These are phyloP conservation scores for Amphiprion percula DNA, from an alignment of 2,113 vertebrate genomes.

Conservation along the genomic window DNA sequence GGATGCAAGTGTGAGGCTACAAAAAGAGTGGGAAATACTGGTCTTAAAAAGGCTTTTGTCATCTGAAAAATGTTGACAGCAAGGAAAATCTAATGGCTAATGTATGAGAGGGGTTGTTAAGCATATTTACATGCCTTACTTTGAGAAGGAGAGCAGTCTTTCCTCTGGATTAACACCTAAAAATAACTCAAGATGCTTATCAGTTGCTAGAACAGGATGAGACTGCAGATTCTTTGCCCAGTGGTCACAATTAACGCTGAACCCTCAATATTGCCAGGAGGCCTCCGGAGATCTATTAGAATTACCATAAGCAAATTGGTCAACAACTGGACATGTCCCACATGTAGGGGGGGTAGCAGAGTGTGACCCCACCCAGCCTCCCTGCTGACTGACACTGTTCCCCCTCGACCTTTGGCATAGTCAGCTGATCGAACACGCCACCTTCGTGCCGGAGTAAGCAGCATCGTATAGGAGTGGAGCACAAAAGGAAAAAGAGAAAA, in stretches of 20 bases:
- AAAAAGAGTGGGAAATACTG: background rate
- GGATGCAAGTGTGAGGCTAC: background rate
- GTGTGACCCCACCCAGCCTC: slow-evolving; percentile 40
- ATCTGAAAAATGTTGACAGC: background rate
- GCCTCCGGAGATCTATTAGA: slow-evolving; percentile 68
- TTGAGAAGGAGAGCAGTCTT: slow-evolving; percentile 12
- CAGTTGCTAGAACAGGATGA: slow-evolving; percentile 69
- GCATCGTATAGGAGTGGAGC: slow-evolving; percentile 32
- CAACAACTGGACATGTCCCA: slow-evolving; percentile 71
- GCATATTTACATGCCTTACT: slow-evolving; percentile 42
- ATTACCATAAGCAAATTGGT: slow-evolving; percentile 80
- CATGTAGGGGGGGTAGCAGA: slow-evolving; percentile 32
- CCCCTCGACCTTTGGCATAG: slow-evolving; percentile 58
- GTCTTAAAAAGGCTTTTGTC: background rate
- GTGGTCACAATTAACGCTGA: slow-evolving; percentile 77
- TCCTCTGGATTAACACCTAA: slow-evolving; percentile 66
- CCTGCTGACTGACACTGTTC: slow-evolving; percentile 64
- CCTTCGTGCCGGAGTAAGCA: slow-evolving; percentile 55
- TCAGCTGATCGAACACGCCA: slow-evolving; percentile 68
- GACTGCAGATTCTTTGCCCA: slow-evolving; percentile 73
- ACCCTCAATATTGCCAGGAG: slow-evolving; percentile 64
- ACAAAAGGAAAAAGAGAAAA: background rate
- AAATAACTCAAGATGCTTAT: slow-evolving; percentile 71
- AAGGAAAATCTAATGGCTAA: background rate
- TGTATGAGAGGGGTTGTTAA: slow-evolving; percentile 12